A percentile compares a stretch with the other conserved stretches of the same genome.
phyloP scores from a whole-genome alignment of 2,797 vertebrate species.

The Ctenochaetus hawaiiensis region DNA sequence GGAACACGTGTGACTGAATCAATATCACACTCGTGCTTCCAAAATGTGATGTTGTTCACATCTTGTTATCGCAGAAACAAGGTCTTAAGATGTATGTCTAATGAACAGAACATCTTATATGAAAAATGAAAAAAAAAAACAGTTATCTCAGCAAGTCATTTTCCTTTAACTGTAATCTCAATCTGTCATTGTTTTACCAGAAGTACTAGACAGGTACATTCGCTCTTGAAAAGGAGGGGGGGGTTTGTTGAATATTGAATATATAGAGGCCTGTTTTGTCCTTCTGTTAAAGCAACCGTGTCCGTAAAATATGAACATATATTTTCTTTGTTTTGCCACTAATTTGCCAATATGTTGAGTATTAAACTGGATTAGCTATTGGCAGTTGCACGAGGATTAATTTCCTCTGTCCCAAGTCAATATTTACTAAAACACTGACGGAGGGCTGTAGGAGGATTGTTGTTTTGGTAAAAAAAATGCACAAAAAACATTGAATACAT shows the following conservation, averaged over 20 bases:
- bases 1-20: constrained; percentile 57
- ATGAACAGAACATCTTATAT: constrained; percentile 18
- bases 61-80: neutral
- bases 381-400: neutral
- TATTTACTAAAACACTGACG: neutral
- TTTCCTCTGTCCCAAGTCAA: too few species aligned
- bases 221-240: neutral
- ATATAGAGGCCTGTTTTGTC: too few species aligned
- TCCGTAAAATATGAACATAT: too few species aligned
- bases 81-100: constrained; percentile 27
- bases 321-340: too few species aligned
- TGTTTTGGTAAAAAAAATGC: neutral
- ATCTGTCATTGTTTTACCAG: neutral
- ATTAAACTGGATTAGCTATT: neutral
- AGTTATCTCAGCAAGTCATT: constrained; percentile 6
- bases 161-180: neutral
- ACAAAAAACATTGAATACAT: neutral
- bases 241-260: too few species aligned
- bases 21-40: constrained; percentile 43
- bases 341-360: neutral
- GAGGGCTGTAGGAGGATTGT: neutral
- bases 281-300: too few species aligned
- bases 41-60: constrained; percentile 28
- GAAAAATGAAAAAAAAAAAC: too few species aligned
- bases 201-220: neutral